Percentiles rank a stretch among this genome's conserved stretches.
These are phyloP conservation scores for Halcyon badia DNA, from an alignment of 2,797 vertebrate species.

Conservation along the genomic window DNA sequence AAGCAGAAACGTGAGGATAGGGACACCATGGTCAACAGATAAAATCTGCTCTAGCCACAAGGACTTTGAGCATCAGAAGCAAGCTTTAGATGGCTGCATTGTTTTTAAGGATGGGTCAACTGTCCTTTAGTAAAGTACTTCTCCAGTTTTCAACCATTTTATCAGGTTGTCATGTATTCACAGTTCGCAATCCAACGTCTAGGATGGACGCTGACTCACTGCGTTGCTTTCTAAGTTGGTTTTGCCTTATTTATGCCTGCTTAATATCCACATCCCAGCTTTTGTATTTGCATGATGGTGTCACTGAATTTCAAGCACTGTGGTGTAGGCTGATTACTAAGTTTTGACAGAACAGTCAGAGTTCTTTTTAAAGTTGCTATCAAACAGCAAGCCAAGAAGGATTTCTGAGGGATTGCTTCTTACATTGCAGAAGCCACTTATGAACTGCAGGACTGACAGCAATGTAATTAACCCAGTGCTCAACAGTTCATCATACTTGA, in stretches of 20 bases:
- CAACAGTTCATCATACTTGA: background rate
- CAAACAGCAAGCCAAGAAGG: background rate
- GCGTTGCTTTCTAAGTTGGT: background rate
- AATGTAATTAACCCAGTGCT: conserved; percentile 6
- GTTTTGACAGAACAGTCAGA: background rate
- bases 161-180: background rate
- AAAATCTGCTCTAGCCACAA: background rate
- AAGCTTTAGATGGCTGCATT: background rate
- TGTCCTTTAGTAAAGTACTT: background rate
- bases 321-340: background rate
- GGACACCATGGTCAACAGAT: background rate
- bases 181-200: background rate
- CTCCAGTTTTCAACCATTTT: background rate
- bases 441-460: background rate
- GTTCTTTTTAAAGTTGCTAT: conserved; percentile 1
- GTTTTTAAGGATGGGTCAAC: background rate
- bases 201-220: background rate
- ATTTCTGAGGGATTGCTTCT: background rate
- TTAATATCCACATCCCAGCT: background rate
- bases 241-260: background rate
- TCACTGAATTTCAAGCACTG: background rate
- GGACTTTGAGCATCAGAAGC: background rate
- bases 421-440: conserved; percentile 11
- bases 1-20: background rate
- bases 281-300: background rate